A percentile compares a stretch with the other conserved stretches of the same genome.
Evolutionary conservation across 2,113 vertebrate genomes (phyloP).

Genomic region (Campylorhamphus procurvoides): DNA sequence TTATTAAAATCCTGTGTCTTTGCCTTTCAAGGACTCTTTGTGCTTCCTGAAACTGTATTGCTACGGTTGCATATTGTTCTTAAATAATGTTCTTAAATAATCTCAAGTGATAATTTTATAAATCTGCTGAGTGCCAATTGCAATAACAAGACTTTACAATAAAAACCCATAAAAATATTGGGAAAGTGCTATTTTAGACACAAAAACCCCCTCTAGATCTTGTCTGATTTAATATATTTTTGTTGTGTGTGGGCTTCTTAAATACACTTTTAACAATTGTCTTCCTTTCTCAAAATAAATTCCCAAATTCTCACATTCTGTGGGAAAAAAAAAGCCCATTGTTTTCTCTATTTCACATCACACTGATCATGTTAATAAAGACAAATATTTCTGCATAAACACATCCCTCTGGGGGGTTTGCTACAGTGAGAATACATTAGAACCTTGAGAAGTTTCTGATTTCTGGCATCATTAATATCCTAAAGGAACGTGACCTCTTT

Average conservation of each 20-base stretch:
- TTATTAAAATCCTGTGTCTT: slow-evolving; percentile 2
- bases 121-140: neutral
- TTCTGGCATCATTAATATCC: neutral
- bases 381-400: slow-evolving; percentile 27
- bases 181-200: neutral
- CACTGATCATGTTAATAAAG: neutral
- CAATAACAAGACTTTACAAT: neutral
- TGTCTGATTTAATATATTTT: neutral
- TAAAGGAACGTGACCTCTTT: neutral
- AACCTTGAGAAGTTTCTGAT: neutral
- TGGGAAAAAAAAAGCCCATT: neutral
- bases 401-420: neutral
- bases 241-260: neutral
- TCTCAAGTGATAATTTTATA: neutral
- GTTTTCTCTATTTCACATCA: neutral
- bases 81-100: neutral
- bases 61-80: neutral
- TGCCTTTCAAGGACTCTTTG: neutral
- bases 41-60: neutral
- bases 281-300: neutral
- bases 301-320: neutral
- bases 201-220: neutral
- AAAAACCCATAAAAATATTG: neutral
- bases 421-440: neutral
- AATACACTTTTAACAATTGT: neutral